A percentile compares a stretch with the other conserved stretches of the same genome.
Conservation (phyloP, 2,113 vertebrate genomes). For the Shinisaurus crocodilurus region DNA sequence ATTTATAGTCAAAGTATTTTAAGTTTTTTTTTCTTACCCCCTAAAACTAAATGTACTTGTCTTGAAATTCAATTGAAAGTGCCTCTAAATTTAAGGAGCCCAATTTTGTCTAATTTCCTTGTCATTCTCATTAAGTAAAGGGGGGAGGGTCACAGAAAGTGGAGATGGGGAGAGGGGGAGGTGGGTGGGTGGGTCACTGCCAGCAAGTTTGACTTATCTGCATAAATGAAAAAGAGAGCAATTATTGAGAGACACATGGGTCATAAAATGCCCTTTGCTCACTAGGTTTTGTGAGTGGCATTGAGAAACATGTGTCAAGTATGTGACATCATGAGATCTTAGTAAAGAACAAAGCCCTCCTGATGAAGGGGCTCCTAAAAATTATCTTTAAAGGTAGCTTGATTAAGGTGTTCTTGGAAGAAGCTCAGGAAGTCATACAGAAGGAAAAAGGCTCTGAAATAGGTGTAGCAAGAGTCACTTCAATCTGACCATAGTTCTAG, state of each 20-base stretch:
- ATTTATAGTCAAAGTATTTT: constrained; percentile 85
- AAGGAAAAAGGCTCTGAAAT: background rate
- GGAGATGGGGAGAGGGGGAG: constrained; percentile 49
- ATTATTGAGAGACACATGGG: constrained; percentile 54
- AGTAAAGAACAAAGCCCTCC: background rate
- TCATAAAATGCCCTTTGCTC: constrained; percentile 45
- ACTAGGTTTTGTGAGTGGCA: constrained; percentile 35
- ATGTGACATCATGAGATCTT: constrained; percentile 31
- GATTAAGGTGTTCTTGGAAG: background rate
- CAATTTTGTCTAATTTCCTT: constrained; percentile 87
- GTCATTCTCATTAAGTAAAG: constrained; percentile 81
- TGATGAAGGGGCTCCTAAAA: background rate
- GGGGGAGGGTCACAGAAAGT: constrained; percentile 39
- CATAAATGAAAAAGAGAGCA: constrained; percentile 56
- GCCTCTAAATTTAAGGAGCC: constrained; percentile 81
- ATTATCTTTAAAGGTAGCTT: background rate
- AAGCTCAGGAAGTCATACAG: rapidly evolving
- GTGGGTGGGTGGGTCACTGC: constrained; percentile 60
- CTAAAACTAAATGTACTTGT: constrained; percentile 79
- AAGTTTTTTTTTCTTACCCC: constrained; percentile 66
- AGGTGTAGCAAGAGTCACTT: background rate
- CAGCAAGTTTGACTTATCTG: constrained; percentile 67
- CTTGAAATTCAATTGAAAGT: constrained; percentile 82
- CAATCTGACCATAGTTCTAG: background rate
- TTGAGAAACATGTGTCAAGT: constrained; percentile 44